These are phyloP conservation scores for Agrilus planipennis DNA, from an alignment of 1,140 invertebrate species.

Conservation along the genomic window DNA sequence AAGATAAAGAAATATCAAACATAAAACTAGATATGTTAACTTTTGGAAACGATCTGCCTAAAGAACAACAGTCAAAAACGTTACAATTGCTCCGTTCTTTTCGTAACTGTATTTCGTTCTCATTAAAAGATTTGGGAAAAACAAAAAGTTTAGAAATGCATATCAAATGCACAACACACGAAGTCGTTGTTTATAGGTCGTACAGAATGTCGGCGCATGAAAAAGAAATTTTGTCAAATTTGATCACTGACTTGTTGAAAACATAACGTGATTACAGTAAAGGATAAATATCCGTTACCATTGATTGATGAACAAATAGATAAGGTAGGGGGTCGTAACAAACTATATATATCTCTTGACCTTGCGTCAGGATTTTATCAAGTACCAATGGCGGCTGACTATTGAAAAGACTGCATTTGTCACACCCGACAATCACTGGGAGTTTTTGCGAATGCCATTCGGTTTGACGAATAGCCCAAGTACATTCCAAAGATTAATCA, in stretches of 20 bases:
- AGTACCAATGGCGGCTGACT: constrained; percentile 16
- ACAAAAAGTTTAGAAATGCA: not conserved
- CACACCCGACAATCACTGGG: constrained; percentile 21
- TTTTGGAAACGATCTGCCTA: not conserved
- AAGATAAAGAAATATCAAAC: not conserved
- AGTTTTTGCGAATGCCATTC: constrained; percentile 25
- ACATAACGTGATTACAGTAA: not conserved
- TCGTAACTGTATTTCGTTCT: not conserved
- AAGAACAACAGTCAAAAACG: not conserved
- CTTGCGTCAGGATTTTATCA: constrained; percentile 32
- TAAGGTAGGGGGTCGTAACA: constrained; percentile 12
- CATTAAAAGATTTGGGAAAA: not conserved
- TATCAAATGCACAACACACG: not conserved
- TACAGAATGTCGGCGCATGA: not conserved
- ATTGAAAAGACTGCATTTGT: constrained; percentile 36
- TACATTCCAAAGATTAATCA: constrained; percentile 19
- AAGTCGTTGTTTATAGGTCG: not conserved
- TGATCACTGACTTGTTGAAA: constrained; percentile 1
- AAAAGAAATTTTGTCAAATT: not conserved
- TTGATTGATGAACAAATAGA: constrained; percentile 17
- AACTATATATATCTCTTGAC: constrained; percentile 29
- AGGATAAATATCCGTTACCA: constrained; percentile 4
- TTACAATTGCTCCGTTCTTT: not conserved
- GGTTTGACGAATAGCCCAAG: constrained; percentile 23
- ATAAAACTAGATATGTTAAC: not conserved